Evolutionary conservation across 1,140 invertebrate species (phyloP).

Genomic region (Cydia amplana): DNA sequence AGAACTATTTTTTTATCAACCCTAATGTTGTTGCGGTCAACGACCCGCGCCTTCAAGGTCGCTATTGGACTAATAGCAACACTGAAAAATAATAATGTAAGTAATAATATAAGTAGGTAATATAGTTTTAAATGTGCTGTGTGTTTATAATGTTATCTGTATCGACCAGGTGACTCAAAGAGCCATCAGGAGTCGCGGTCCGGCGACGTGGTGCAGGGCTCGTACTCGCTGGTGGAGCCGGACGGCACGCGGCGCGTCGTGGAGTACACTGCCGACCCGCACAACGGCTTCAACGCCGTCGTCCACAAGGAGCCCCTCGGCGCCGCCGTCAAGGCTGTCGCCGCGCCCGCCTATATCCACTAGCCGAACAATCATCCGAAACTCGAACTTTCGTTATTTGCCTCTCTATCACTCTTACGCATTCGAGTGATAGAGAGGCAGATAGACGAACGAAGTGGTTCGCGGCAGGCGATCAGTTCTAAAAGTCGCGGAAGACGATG

Average conservation of each 20-base stretch:
- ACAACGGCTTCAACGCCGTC: conserved; percentile 80
- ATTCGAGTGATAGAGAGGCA: not conserved
- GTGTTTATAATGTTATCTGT: not conserved
- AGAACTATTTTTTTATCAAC: too few relatives aligned
- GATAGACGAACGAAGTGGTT: not conserved
- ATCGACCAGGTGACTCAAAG: conserved; percentile 73
- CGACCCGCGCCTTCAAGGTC: too few relatives aligned
- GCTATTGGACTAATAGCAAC: too few relatives aligned
- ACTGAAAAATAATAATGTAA: too few relatives aligned
- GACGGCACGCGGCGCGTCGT: conserved; percentile 84
- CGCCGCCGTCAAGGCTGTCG: conserved; percentile 60
- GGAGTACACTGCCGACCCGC: conserved; percentile 82
- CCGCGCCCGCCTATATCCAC: conserved; percentile 51
- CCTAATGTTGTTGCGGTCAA: too few relatives aligned
- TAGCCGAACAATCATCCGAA: conserved; percentile 43
- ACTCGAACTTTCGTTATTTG: not conserved
- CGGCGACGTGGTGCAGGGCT: conserved; percentile 84
- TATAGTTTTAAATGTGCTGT: too few relatives aligned
- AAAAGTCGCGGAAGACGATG: not conserved
- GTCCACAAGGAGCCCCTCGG: conserved; percentile 69
- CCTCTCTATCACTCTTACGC: not conserved
- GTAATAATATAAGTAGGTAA: too few relatives aligned
- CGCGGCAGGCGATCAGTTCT: not conserved
- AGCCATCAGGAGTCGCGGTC: conserved; percentile 75
- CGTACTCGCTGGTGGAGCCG: conserved; percentile 83